Evolutionary conservation across 2,113 vertebrate species (phyloP).

Genomic region (Barnardius zonarius): DNA sequence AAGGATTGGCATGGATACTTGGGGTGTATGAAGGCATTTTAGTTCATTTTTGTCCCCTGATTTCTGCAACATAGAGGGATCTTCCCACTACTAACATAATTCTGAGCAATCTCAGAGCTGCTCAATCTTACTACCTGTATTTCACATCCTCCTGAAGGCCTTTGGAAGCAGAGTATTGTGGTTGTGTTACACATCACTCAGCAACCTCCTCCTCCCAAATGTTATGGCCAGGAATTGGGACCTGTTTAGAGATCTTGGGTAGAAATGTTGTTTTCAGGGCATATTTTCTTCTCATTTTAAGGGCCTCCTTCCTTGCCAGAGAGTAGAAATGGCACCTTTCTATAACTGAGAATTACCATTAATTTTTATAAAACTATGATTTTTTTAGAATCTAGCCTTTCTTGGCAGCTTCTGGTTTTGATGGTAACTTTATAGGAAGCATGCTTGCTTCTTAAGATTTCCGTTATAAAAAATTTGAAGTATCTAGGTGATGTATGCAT

Average conservation of each 20-base stretch:
- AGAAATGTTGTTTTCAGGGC: constrained; percentile 1
- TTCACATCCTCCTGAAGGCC: constrained; percentile 17
- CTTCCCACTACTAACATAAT: neutral
- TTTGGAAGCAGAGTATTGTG: neutral
- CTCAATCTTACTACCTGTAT: neutral
- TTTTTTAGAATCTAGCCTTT: neutral
- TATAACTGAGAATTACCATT: neutral
- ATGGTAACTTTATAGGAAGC: neutral
- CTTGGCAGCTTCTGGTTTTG: neutral
- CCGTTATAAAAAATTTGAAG: neutral
- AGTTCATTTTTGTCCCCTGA: neutral
- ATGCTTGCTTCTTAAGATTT: neutral
- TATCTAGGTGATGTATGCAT: neutral
- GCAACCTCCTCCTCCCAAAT: neutral
- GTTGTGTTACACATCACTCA: neutral
- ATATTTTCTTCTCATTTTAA: neutral
- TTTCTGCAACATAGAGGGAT: neutral
- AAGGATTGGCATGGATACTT: neutral
- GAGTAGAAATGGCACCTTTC: neutral
- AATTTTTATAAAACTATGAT: neutral
- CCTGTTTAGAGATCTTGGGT: constrained; percentile 1
- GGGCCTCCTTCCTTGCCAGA: neutral
- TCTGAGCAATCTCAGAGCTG: constrained; percentile 5
- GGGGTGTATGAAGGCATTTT: neutral
- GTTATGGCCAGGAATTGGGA: neutral